Base-by-base conservation (phyloP, 1,140 invertebrate species). In the Macrotrachela quadricornifera region DNA sequence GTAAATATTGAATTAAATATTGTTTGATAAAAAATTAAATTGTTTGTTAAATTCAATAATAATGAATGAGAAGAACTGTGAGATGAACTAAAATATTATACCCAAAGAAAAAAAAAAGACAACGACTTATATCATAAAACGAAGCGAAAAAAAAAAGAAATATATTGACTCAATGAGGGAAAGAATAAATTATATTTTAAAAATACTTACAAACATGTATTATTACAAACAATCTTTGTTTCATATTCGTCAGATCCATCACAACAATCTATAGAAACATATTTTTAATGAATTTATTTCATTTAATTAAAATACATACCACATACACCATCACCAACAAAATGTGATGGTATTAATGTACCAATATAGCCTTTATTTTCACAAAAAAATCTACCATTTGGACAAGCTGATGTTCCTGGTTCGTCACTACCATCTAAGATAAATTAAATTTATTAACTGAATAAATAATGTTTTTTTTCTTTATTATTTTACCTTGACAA, bases 291-390 rank as follows among this genome's bases (percentile, higher is more conserved):
- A 30, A 30, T 30, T 30, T 4, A 30, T 30, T 4, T 30, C 8
- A 4, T 30, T 4, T 30, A 30, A 4, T 30, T n/a, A n/a, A n/a
- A n/a, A 30, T 30, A 59, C 71, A 64, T 69, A 74, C 85, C 88
- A 73, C 94, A 99, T 57, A 96, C 79, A 3, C 85, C 85, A 73
- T 99, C 94, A 65, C 95, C 92, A 0, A 97, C 87, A 62, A 82
- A 74, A 6, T 81, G 82, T 21, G 88, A 86, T 4, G 82, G 81
- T 61, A 99, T 79, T 60, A 84, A 76, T 46, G 75, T 60, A 0
- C 85, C 73, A 59, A 75, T 76, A 66, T 86, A 79, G 1, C 87
- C 88, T 45, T 78, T 75, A 72, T 97, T 99, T 40, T 80, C 75
- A 67, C 94, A 99, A 66, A 86, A 80, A 67, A 97, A 97, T 39